phyloP scores from a whole-genome alignment of 1,140 invertebrate genomes.

The Tetragnatha versicolor region DNA sequence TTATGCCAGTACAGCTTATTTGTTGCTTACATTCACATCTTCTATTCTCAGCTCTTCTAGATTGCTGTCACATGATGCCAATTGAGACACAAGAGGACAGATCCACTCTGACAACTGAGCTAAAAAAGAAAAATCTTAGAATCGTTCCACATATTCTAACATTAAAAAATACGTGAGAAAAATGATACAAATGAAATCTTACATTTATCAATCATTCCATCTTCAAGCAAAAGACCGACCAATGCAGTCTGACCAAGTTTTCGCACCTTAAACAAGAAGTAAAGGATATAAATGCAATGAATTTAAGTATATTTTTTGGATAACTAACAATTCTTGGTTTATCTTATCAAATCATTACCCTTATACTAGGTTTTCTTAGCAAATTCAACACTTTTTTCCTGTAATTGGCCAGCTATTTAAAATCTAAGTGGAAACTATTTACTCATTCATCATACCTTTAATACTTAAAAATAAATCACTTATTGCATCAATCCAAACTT shows the following conservation, averaged over 20 bases:
- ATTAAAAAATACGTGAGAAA: background rate
- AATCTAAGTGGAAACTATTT: too few relatives aligned
- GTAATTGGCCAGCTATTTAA: too few relatives aligned
- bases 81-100: conserved; percentile 68
- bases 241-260: conserved; percentile 72
- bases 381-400: too few relatives aligned
- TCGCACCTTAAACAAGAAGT: conserved; percentile 68
- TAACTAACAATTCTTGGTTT: too few relatives aligned
- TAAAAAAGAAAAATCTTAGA: conserved; percentile 56
- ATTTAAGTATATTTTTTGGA: too few relatives aligned
- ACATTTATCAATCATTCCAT: conserved; percentile 69
- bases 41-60: conserved; percentile 69
- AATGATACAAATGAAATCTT: conserved; percentile 49
- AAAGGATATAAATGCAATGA: background rate
- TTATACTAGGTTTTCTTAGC: too few relatives aligned
- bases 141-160: too few relatives aligned
- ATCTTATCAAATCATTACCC: too few relatives aligned
- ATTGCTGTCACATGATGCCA: conserved; percentile 62
- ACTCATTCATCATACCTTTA: too few relatives aligned
- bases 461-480: too few relatives aligned
- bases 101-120: conserved; percentile 71
- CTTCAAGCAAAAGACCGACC: conserved; percentile 71
- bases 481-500: too few relatives aligned
- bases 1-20: too few relatives aligned
- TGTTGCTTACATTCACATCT: conserved; percentile 67